Evolutionary conservation across 1,140 invertebrate genomes (phyloP).

Genomic region (Apolygus lucorum): DNA sequence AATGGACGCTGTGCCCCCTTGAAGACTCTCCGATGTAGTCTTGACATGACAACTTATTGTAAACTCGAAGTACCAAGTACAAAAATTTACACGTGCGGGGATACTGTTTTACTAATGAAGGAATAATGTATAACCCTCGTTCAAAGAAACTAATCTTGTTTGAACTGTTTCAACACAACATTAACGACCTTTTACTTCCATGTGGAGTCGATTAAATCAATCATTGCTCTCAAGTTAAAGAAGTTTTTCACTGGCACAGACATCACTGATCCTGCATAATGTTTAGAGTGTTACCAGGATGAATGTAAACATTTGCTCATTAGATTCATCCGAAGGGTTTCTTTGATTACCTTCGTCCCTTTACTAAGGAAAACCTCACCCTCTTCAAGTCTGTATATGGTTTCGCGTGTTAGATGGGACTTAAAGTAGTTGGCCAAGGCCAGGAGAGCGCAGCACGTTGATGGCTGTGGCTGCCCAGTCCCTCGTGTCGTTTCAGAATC

Average conservation of each 20-base stretch:
- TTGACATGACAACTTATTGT: no score
- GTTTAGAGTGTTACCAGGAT: not conserved
- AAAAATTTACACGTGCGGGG: no score
- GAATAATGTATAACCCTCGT: no score
- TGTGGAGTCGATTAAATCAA: no score
- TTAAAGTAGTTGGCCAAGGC: slow-evolving; percentile 8
- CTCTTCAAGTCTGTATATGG: not conserved
- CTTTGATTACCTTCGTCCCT: not conserved
- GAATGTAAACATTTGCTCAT: not conserved
- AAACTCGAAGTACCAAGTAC: no score
- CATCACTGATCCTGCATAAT: not conserved
- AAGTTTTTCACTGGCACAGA: not conserved
- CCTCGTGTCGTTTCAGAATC: not conserved
- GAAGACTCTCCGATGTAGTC: no score
- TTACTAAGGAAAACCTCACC: not conserved
- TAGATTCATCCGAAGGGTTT: not conserved
- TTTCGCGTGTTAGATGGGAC: slow-evolving; percentile 7
- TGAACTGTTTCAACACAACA: no score
- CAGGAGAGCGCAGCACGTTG: slow-evolving; percentile 10
- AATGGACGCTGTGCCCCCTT: no score
- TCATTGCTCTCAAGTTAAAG: no score
- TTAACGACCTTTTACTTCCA: no score
- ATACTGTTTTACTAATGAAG: no score
- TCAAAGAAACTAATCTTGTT: no score
- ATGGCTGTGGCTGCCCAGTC: not conserved